Evolutionary conservation across 2,113 vertebrate genomes (phyloP).

Genomic region (Phyllostomus hastatus): DNA sequence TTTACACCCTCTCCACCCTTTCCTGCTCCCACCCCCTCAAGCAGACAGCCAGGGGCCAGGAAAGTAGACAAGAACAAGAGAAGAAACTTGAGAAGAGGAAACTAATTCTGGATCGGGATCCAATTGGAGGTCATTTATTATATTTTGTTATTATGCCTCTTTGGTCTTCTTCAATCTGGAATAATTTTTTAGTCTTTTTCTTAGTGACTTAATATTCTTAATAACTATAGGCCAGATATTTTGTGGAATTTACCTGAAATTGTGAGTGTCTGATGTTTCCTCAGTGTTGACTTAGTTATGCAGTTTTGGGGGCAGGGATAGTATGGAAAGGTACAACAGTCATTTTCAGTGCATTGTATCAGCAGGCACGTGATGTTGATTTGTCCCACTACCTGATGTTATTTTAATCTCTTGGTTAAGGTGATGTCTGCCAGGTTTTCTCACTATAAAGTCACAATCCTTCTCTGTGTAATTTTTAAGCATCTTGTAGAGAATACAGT

Average conservation of each 20-base stretch:
- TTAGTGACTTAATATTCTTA: background rate
- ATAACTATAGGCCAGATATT: background rate
- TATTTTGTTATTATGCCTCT: background rate
- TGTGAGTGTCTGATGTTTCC: background rate
- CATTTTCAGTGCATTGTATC: no score
- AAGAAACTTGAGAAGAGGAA: background rate
- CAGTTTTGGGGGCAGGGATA: background rate
- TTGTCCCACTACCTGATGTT: background rate
- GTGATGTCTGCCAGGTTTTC: background rate
- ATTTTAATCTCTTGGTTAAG: background rate
- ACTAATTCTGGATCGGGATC: background rate
- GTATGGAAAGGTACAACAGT: background rate
- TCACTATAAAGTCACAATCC: background rate
- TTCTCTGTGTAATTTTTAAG: background rate
- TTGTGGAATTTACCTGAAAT: background rate
- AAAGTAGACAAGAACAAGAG: slow-evolving; percentile 14
- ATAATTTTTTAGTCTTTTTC: background rate
- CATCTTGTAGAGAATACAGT: background rate
- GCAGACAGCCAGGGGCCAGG: background rate
- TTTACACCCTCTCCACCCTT: background rate
- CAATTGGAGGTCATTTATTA: background rate
- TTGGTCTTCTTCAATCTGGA: background rate
- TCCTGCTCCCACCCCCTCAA: no score
- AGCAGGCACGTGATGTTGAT: background rate
- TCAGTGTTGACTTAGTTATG: background rate